Evolutionary conservation across 1,140 invertebrate genomes (phyloP).

Genomic region (Drosophila varians): DNA sequence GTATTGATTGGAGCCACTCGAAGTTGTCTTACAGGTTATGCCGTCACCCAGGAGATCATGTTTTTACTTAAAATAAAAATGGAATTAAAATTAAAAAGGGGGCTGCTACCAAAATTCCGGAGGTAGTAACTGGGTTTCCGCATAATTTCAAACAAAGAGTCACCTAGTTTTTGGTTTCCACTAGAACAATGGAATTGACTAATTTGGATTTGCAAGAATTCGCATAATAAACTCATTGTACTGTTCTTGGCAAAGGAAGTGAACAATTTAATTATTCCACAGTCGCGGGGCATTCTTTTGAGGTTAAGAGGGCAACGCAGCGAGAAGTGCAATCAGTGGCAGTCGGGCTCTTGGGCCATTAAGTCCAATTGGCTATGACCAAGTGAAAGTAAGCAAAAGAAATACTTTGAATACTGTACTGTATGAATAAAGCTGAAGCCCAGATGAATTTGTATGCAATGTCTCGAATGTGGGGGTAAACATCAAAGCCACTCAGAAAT

Average conservation of each 20-base stretch:
- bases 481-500: slow-evolving; percentile 42
- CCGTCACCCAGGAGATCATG: slow-evolving; percentile 40
- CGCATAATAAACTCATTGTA: slow-evolving; percentile 71
- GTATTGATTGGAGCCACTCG: slow-evolving; percentile 21
- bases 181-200: slow-evolving; percentile 77
- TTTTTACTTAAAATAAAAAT: neutral
- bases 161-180: slow-evolving; percentile 52
- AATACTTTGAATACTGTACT: too few relatives aligned
- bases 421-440: too few relatives aligned
- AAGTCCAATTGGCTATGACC: slow-evolving; percentile 53
- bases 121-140: neutral
- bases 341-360: slow-evolving; percentile 33
- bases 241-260: slow-evolving; percentile 58
- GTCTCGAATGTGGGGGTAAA: slow-evolving; percentile 13
- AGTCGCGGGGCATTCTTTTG: slow-evolving; percentile 46
- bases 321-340: slow-evolving; percentile 27
- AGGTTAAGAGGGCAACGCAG: slow-evolving; percentile 59
- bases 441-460: too few relatives aligned
- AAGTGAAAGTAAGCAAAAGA: slow-evolving; percentile 64
- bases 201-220: slow-evolving; percentile 64
- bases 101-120: too few relatives aligned
- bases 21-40: slow-evolving; percentile 41
- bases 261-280: slow-evolving; percentile 69
- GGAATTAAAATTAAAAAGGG: neutral
- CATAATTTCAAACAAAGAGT: slow-evolving; percentile 60